Base-by-base conservation (phyloP, 2,797 vertebrate species). In the Ctenochaetus hawaiiensis region DNA sequence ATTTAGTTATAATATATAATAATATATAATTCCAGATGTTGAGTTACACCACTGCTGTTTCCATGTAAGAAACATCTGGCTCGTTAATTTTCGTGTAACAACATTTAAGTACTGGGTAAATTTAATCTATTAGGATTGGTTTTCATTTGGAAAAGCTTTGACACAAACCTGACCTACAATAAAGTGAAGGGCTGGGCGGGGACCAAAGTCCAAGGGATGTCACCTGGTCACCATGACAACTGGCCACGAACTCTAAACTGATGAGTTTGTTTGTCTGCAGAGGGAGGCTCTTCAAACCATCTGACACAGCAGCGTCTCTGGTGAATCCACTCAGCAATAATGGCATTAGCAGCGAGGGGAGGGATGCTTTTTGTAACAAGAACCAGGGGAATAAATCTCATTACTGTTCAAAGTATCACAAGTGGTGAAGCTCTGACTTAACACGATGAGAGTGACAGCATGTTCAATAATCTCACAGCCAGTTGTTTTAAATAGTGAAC, bases 271-370 rank as follows among this genome's bases (percentile, higher is more conserved):
- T 67, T 59, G 37, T 72, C 49, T 69, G 67, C 58, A 43, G 23
- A 20, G 60, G 59, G 61, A 68, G 70, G 8, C 39, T 45, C 71
- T 30, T 54, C 48, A 41, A 77, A 74, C 16, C 62, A 60, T 67
- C 84, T 80, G 83, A 87, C 77, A 62, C 87, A 82, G 74, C 83
- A 78, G 69, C 56, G 23, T 85, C 91, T 88, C 86, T 71, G 73
- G 85, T 75, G 89, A 88, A 72, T 82, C 57, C 69, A 91, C 82
- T 91, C 90, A 93, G 89, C 86, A 78, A 62, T 82, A 83, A 81
- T 49, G 56, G 26, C 67, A 60, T 61, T 45, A 68, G 23, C 67
- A 30, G 43, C 47, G 30, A 39, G 18, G 12, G 43, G 22, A 67
- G 14, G 34, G 68, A 34, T 11, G 37, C 17, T 57, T 69, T 77